Evolutionary conservation across 2,888 invertebrate species (phyloP), one percentile per base, ranked within the genome.

Genomic region (Chelonus formosanus): DNA sequence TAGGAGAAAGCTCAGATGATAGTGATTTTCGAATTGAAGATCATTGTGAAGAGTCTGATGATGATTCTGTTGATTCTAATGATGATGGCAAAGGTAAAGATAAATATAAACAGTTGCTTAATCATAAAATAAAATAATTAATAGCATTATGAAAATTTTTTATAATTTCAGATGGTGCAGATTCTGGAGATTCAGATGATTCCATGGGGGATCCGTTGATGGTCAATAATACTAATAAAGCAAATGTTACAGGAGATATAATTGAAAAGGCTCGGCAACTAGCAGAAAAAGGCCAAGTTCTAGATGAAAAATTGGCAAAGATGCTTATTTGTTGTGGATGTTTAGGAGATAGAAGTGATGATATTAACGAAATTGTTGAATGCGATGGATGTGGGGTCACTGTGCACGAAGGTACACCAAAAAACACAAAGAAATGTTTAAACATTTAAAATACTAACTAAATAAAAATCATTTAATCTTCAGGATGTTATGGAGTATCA

Each of bases 351-450:
- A 89, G 92, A 75, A 96, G 95, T 84, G 96, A 95, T 85, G 94
- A 94, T 75, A 89, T 93, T 64, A 97, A 98, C 86, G 98, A 98
- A 85, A 96, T 98, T 74, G 95, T 98, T 0, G 97, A 97, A 85
- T 98, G 98, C 85, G 98, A 98, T 86, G 93, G 95, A 32, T 98
- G 98, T 85, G 96, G 96, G 3, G 94, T 97, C 4, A 94, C 96
- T 50, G 97, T 98, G 3, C 98, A 98, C 85, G 98, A 98, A 89
- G 96, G 92, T 91, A 6, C 20, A 20, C 20, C 20, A 20, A 1
- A 20, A 20, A 20, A 20, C 20, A 20, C 20, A 20, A 2, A 20
- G 20, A 20, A 20, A 20, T 20, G 20, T 20, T 20, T 20, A 20
- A 20, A 20, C 20, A 20, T 20, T 20, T 1, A 20, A 20, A 20